phyloP scores from a whole-genome alignment of 2,113 vertebrate species.

The Cygnus atratus region DNA sequence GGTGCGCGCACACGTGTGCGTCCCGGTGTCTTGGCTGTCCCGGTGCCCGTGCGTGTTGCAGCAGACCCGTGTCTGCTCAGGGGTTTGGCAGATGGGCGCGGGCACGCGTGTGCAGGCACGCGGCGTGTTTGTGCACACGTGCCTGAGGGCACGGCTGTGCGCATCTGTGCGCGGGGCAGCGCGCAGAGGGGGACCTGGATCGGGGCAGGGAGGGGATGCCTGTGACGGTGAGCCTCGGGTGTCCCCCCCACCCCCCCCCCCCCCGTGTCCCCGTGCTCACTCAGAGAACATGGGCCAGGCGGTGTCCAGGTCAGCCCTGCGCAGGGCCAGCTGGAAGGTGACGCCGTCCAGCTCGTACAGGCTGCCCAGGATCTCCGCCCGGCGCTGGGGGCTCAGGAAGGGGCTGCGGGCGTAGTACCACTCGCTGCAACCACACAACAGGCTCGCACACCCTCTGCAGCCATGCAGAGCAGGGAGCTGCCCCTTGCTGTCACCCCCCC shows the following conservation, averaged over 20 bases:
- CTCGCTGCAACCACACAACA: constrained; percentile 49
- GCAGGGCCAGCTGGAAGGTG: constrained; percentile 70
- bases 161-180: not conserved
- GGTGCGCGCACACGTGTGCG: accelerated
- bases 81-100: not conserved
- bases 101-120: accelerated
- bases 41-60: accelerated
- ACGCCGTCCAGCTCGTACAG: constrained; percentile 74
- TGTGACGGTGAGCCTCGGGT: not conserved
- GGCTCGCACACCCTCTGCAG: not conserved
- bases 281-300: constrained; percentile 74
- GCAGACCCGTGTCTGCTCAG: not conserved
- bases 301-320: constrained; percentile 67
- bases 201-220: too few species aligned
- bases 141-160: not conserved
- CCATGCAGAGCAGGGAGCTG: not conserved
- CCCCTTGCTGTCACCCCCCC: not conserved
- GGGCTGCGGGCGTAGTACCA: constrained; percentile 80
- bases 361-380: constrained; percentile 66
- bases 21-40: not conserved
- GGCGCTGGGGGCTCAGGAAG: constrained; percentile 59
- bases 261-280: not conserved
- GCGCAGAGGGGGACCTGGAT: not conserved
- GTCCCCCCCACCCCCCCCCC: not conserved
- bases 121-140: not conserved